Percentiles rank a stretch among this genome's conserved stretches.
phyloP scores from a whole-genome alignment of 2,797 vertebrate genomes.

The Urosaurus nigricauda region DNA sequence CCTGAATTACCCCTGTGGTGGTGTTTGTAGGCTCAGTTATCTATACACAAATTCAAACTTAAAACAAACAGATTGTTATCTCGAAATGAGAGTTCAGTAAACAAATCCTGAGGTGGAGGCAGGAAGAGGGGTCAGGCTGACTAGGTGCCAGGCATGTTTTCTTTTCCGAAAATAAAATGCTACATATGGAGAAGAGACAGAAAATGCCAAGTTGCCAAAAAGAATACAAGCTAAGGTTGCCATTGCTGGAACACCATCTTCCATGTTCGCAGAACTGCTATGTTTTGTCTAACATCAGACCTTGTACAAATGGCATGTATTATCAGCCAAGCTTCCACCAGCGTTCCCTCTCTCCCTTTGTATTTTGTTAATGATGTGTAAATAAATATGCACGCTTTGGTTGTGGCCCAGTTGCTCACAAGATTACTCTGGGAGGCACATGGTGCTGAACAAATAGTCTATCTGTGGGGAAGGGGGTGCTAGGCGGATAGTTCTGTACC shows the following conservation, averaged over 20 bases:
- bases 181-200: not conserved
- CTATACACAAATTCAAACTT: not conserved
- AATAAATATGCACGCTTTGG: conserved; percentile 14
- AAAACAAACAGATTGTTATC: not conserved
- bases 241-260: not conserved
- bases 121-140: too few species aligned
- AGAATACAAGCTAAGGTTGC: not conserved
- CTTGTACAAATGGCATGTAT: not conserved
- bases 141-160: not conserved
- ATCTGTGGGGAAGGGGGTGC: not conserved
- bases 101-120: not conserved
- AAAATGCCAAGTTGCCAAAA: not conserved
- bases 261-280: not conserved
- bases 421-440: not conserved
- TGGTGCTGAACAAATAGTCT: not conserved
- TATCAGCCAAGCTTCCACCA: not conserved
- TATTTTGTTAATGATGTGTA: conserved; percentile 11
- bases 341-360: not conserved
- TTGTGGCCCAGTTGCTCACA: not conserved
- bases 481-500: not conserved
- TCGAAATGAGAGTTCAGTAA: not conserved
- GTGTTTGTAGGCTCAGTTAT: not conserved
- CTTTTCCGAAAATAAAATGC: not conserved
- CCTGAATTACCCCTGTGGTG: not conserved
- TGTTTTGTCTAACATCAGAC: not conserved